Evolutionary conservation across 2,797 vertebrate genomes (phyloP).

Genomic region (Xenopus petersii): DNA sequence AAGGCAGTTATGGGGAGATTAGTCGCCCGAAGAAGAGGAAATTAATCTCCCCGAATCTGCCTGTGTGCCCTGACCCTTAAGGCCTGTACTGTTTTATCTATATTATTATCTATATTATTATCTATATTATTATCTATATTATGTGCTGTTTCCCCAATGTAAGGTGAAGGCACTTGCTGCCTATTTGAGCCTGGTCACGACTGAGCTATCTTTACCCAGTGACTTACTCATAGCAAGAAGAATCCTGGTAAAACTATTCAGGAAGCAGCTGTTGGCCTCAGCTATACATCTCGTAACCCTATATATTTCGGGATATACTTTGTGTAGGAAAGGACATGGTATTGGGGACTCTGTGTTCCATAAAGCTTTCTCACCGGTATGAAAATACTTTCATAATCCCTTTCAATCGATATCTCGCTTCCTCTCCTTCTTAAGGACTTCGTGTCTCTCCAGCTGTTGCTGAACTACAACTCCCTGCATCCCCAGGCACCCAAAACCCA

Average conservation of each 20-base stretch:
- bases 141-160: conserved; percentile 58
- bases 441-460: no score
- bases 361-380: conserved; percentile 19
- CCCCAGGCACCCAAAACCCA: no score
- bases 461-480: no score
- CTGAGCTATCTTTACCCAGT: conserved; percentile 93
- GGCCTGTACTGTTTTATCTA: conserved; percentile 38
- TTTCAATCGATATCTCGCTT: background rate
- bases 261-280: conserved; percentile 90
- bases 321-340: conserved; percentile 65
- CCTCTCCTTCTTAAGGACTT: no score
- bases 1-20: no score
- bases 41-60: no score
- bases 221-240: conserved; percentile 97
- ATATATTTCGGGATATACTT: conserved; percentile 96
- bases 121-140: background rate
- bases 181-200: conserved; percentile 87
- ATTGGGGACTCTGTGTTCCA: conserved; percentile 50
- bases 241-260: conserved; percentile 96
- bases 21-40: no score
- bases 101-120: no score
- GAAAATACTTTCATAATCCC: conserved; percentile 27
- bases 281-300: conserved; percentile 89
- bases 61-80: no score
- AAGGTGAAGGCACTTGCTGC: conserved; percentile 66